Evolutionary conservation across 2,113 vertebrate species (phyloP).

Genomic region (Hystrix brachyura): DNA sequence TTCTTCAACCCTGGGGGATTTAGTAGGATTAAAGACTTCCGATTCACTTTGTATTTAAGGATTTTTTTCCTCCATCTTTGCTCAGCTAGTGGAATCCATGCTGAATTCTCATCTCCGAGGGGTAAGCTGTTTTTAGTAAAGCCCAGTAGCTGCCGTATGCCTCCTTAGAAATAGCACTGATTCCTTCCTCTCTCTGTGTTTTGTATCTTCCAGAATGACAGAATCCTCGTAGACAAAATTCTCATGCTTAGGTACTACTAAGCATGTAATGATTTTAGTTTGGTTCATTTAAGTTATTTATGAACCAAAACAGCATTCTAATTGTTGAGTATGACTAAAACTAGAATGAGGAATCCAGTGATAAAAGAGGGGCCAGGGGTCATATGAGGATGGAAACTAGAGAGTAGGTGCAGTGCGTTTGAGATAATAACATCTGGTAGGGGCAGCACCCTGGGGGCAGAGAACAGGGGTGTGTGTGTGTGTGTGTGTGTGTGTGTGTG

Average conservation of each 20-base stretch:
- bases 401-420: neutral
- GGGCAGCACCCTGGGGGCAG: neutral
- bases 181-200: slow-evolving; percentile 67
- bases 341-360: neutral
- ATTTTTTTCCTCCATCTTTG: slow-evolving; percentile 70
- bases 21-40: slow-evolving; percentile 73
- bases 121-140: slow-evolving; percentile 80
- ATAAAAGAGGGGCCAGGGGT: neutral
- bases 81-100: slow-evolving; percentile 82
- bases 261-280: slow-evolving; percentile 63
- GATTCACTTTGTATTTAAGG: slow-evolving; percentile 81
- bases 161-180: slow-evolving; percentile 70
- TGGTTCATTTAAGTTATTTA: neutral
- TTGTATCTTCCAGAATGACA: slow-evolving; percentile 71
- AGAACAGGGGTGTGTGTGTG: neutral
- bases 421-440: neutral
- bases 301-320: neutral
- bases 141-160: slow-evolving; percentile 60
- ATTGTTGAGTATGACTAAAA: neutral
- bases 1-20: slow-evolving; percentile 51
- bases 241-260: slow-evolving; percentile 70
- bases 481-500: no score
- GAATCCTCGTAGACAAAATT: slow-evolving; percentile 56
- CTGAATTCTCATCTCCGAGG: slow-evolving; percentile 80
- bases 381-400: neutral